phyloP scores from a whole-genome alignment of 2,797 vertebrate genomes.

The Borostomias antarcticus region DNA sequence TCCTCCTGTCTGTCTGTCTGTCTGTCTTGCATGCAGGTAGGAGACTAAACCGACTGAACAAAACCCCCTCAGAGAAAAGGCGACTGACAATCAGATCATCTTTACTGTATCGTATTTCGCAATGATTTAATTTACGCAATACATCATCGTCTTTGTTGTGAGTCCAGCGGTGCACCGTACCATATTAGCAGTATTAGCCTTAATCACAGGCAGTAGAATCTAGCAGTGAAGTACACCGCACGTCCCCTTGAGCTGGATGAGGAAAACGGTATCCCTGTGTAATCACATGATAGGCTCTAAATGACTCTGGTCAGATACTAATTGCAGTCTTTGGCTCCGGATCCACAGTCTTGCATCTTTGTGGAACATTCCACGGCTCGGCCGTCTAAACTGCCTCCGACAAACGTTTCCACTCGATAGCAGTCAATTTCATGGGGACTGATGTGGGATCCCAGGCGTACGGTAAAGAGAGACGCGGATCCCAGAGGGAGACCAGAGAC shows the following conservation, averaged over 20 bases:
- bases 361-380: neutral
- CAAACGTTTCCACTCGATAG: slow-evolving; percentile 21
- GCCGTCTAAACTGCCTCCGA: slow-evolving; percentile 16
- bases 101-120: too few relatives aligned
- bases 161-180: too few relatives aligned
- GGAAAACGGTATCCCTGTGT: slow-evolving; percentile 17
- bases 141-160: too few relatives aligned
- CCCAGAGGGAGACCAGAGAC: slow-evolving; percentile 24
- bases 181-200: too few relatives aligned
- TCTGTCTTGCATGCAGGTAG: neutral
- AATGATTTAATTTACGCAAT: too few relatives aligned
- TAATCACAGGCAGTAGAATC: slow-evolving; percentile 18
- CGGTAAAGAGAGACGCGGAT: slow-evolving; percentile 19
- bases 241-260: neutral
- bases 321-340: neutral
- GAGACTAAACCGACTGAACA: too few relatives aligned
- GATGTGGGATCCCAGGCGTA: slow-evolving; percentile 17
- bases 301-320: neutral
- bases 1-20: neutral
- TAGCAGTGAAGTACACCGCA: neutral
- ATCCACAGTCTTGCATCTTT: neutral
- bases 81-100: too few relatives aligned
- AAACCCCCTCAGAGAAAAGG: too few relatives aligned
- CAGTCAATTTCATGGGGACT: slow-evolving; percentile 27
- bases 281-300: slow-evolving; percentile 1